Conservation (phyloP, 2,113 vertebrate genomes). For the Pongo pygmaeus region DNA sequence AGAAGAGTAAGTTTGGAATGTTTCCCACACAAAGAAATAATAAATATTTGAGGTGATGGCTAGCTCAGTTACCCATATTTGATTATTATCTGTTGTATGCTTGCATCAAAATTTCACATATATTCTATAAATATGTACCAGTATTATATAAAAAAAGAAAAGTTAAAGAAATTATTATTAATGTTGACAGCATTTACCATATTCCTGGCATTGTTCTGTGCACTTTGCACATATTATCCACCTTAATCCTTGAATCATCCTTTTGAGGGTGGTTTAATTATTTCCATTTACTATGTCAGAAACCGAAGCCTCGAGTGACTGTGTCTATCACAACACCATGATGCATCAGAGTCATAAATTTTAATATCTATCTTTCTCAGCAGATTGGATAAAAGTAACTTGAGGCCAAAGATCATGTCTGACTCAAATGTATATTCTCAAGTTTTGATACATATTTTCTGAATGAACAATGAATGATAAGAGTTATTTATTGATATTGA, state of each 20-base stretch:
- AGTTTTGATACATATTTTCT: neutral
- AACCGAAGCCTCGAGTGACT: neutral
- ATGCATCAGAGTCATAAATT: neutral
- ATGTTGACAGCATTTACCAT: neutral
- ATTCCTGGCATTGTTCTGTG: neutral
- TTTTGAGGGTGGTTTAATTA: constrained; percentile 3
- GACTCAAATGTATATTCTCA: neutral
- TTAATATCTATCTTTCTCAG: constrained; percentile 13
- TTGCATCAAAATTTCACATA: neutral
- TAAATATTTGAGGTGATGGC: neutral
- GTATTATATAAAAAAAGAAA: neutral
- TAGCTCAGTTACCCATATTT: neutral
- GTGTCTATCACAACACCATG: neutral
- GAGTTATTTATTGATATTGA: neutral
- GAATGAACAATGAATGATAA: neutral
- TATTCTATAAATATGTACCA: neutral
- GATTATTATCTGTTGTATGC: neutral
- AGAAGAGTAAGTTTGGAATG: neutral
- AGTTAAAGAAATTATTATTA: neutral
- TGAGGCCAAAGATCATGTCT: neutral
- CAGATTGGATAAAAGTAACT: neutral
- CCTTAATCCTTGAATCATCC: neutral
- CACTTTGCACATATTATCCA: neutral
- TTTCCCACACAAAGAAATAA: neutral
- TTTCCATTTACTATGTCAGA: neutral